These are phyloP conservation scores for Slavum lentiscoides DNA, from an alignment of 2,888 invertebrate species.

Conservation along the genomic window DNA sequence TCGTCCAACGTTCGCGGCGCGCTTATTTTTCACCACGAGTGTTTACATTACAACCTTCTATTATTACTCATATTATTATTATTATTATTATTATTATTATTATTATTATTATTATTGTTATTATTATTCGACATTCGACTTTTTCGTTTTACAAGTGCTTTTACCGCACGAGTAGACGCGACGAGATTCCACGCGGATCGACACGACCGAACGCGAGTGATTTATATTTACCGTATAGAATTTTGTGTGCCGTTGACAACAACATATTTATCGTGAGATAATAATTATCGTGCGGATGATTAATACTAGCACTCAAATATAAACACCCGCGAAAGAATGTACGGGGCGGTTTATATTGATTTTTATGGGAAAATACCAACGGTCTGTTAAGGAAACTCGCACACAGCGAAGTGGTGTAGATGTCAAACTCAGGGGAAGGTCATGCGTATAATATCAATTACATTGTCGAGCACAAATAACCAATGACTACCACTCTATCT, in stretches of 20 bases:
- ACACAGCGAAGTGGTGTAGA: no score
- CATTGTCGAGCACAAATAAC: no score
- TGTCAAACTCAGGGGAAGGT: no score
- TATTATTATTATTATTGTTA: no score
- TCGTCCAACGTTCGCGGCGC: neutral
- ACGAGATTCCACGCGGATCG: no score
- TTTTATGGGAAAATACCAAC: no score
- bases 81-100: no score
- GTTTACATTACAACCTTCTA: constrained; percentile 17
- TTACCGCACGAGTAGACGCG: no score
- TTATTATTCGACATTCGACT: neutral
- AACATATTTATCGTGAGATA: constrained; percentile 14
- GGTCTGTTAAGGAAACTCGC: no score
- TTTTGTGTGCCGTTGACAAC: constrained; percentile 21
- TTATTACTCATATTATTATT: neutral
- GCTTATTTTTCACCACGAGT: neutral
- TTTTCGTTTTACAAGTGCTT: constrained; percentile 6
- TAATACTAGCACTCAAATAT: neutral
- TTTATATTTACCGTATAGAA: neutral
- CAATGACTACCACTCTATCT: no score
- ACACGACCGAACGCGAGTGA: no score
- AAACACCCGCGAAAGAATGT: neutral
- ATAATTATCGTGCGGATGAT: neutral
- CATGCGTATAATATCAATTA: no score
- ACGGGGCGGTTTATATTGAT: neutral